Percentiles rank a stretch among this genome's conserved stretches.
Conservation (phyloP, 2,888 invertebrate species). For the Drosophila siamana region DNA sequence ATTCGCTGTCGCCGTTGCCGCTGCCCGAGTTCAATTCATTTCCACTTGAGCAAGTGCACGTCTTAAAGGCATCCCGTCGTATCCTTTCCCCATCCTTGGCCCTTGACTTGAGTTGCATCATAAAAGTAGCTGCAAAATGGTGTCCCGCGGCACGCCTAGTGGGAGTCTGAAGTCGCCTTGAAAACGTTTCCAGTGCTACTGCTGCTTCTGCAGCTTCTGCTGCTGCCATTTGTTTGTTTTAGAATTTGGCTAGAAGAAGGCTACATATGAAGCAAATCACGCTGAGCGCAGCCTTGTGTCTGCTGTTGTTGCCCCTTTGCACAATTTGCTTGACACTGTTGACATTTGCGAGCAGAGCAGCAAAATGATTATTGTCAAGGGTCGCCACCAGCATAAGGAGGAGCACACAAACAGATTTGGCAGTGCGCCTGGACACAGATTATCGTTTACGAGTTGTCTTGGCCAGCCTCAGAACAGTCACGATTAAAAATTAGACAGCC, state of each 20-base stretch:
- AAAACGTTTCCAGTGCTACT: constrained; percentile 39
- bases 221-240: constrained; percentile 67
- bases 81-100: neutral
- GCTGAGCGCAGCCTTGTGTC: constrained; percentile 38
- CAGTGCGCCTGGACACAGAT: constrained; percentile 15
- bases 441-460: constrained; percentile 1
- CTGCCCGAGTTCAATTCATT: constrained; percentile 82
- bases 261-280: constrained; percentile 65
- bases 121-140: constrained; percentile 75
- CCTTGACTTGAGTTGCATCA: constrained; percentile 27
- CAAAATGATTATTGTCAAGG: constrained; percentile 76
- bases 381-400: constrained; percentile 36
- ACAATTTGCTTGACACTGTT: constrained; percentile 63
- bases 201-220: too few relatives aligned
- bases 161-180: constrained; percentile 66
- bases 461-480: constrained; percentile 12
- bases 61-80: constrained; percentile 55
- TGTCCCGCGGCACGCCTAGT: constrained; percentile 50
- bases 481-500: constrained; percentile 57
- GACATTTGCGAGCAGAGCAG: constrained; percentile 68
- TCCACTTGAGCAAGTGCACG: constrained; percentile 83
- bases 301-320: constrained; percentile 28
- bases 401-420: constrained; percentile 29
- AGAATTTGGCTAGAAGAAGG: constrained; percentile 57
- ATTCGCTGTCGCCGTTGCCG: constrained; percentile 54